These are phyloP conservation scores for Anoncus sp. DNA, from an alignment of 2,888 invertebrate genomes.

Conservation along the genomic window DNA sequence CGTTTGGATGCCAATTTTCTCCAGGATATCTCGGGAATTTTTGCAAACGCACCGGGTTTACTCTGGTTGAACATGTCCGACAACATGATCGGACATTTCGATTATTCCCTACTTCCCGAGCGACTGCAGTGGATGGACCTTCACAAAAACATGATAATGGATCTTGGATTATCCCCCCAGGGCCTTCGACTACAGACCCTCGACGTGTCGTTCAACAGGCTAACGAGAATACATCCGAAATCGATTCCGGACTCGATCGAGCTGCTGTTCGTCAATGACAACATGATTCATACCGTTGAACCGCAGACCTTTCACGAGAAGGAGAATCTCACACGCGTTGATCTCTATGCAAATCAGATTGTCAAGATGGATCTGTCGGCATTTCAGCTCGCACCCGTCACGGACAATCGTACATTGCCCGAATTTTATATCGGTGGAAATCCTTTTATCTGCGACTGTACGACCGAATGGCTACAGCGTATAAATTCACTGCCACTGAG, in stretches of 20 bases:
- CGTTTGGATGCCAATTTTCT: slow-evolving; percentile 94
- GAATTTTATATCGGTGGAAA: slow-evolving; percentile 97
- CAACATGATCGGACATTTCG: slow-evolving; percentile 95
- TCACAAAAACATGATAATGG: slow-evolving; percentile 93
- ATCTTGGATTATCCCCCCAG: slow-evolving; percentile 89
- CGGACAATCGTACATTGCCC: slow-evolving; percentile 90
- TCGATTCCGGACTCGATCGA: slow-evolving; percentile 94
- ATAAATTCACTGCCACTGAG: slow-evolving; percentile 93
- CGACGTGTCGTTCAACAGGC: slow-evolving; percentile 95
- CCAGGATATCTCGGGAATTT: slow-evolving; percentile 92
- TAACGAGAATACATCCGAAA: slow-evolving; percentile 90
- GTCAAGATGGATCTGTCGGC: slow-evolving; percentile 96
- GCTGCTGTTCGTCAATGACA: slow-evolving; percentile 94
- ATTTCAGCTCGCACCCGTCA: slow-evolving; percentile 91
- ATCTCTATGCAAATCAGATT: slow-evolving; percentile 96
- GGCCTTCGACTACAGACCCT: slow-evolving; percentile 91
- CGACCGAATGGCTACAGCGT: slow-evolving; percentile 97
- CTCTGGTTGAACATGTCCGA: slow-evolving; percentile 96
- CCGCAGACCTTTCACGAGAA: slow-evolving; percentile 96
- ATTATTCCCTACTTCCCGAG: slow-evolving; percentile 92
- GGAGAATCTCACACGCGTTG: slow-evolving; percentile 94
- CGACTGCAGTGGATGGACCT: slow-evolving; percentile 95
- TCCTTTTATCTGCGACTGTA: slow-evolving; percentile 97
- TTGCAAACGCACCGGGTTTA: slow-evolving; percentile 92
- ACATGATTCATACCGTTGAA: slow-evolving; percentile 93